These are phyloP conservation scores for Cuniculus paca DNA, from an alignment of 2,797 vertebrate species.

Conservation along the genomic window DNA sequence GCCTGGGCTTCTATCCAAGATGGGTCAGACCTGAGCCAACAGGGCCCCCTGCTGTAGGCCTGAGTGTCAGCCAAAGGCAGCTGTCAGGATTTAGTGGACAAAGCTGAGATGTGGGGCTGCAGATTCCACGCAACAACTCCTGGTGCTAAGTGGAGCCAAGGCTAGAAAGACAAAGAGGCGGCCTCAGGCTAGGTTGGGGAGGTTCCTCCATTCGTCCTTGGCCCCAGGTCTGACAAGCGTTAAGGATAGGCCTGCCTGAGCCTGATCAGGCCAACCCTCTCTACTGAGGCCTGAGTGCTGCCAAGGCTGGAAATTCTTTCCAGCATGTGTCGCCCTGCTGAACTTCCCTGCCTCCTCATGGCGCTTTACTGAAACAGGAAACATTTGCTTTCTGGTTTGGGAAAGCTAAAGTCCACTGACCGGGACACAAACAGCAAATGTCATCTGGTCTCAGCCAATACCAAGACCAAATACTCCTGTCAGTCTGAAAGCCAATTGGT, in stretches of 20 bases:
- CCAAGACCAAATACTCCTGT: slow-evolving; percentile 8
- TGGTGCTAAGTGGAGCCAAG: neutral
- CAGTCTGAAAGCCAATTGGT: neutral
- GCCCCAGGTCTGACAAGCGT: neutral
- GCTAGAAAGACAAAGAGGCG: neutral
- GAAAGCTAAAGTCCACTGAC: neutral
- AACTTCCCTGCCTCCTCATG: neutral
- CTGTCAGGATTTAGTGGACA: slow-evolving; percentile 30
- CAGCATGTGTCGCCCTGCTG: neutral
- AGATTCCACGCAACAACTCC: neutral
- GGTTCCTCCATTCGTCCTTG: neutral
- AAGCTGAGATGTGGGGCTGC: slow-evolving; percentile 6
- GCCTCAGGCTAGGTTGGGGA: neutral
- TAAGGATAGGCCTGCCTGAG: neutral
- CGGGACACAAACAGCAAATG: slow-evolving; percentile 52
- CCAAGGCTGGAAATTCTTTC: neutral
- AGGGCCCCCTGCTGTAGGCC: neutral
- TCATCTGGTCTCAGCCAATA: slow-evolving; percentile 37
- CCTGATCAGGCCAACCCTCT: neutral
- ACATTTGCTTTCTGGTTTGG: neutral
- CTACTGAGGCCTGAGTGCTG: neutral
- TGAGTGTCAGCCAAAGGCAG: slow-evolving; percentile 22
- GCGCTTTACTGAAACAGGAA: slow-evolving; percentile 27
- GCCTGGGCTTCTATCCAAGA: neutral
- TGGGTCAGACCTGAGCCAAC: neutral